Base-by-base conservation (phyloP, 2,113 vertebrate genomes). In the Oreochromis spilurus region DNA sequence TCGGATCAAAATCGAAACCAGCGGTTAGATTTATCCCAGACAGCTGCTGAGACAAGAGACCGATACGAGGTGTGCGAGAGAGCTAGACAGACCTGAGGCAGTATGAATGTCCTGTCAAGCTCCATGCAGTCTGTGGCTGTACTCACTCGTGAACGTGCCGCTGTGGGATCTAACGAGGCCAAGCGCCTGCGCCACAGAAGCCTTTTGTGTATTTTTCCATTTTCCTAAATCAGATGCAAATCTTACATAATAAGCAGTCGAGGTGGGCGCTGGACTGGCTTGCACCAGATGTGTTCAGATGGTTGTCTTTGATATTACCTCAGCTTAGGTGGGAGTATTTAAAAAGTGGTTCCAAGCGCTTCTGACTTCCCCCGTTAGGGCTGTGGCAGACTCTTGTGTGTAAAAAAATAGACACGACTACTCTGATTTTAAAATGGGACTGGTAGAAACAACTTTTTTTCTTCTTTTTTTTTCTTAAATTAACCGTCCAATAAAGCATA, bases 381-480 rank as follows among this genome's bases (percentile, higher is more conserved):
- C 81, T 91, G 89, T 87, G 86, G 91, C 87, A 91, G 85, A 91
- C 79, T 89, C 81, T 81, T 90, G 45, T 60, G 86, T 95, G 92
- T 96, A 97, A 95, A 97, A 97, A 97, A 97, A 97, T 96, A 96
- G 93, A 95, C 88, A 70, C 79, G 94, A 94, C 90, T 94, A 92
- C 90, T 92, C 92, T 93, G 90, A 78, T 92, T 95, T 94, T 94
- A 95, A 96, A 96, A 94, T 89, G 95, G 94, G 94, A 92, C 77
- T 85, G 72, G 52, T 91, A 95, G 87, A 93, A 95, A 95, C 14
- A 65, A 94, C 93, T 84, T 89, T 70, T 72, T 26, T 72, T 72
- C 21, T 38, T 67, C 34, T 89, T 91, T 7, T 65, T 17, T 17
- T 31, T 31, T 60, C 57, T 54, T 83, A 94, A 95, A 94, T 92